Percentiles rank a stretch among this genome's conserved stretches.
Conservation (phyloP, 2,888 invertebrate species). For the Andrena marginata region DNA sequence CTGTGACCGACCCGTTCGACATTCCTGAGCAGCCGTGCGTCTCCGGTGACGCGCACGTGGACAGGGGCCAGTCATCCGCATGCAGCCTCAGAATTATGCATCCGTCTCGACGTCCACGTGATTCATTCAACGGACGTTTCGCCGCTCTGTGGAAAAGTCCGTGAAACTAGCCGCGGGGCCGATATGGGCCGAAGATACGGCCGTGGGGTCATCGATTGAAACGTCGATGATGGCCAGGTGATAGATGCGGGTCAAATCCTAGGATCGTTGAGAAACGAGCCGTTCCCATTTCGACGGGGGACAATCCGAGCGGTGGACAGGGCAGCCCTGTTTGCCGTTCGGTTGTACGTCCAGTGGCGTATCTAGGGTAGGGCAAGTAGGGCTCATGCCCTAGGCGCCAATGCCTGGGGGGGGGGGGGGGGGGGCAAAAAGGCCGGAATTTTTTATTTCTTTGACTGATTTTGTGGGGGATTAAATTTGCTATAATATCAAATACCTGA, state of each 20-base stretch:
- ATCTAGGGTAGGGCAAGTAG: too few relatives aligned
- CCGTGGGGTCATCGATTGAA: constrained; percentile 46
- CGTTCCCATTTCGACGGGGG: constrained; percentile 27
- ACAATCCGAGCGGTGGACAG: constrained; percentile 1
- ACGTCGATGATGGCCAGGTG: constrained; percentile 38
- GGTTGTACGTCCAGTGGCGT: background rate
- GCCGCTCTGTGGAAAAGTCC: constrained; percentile 13
- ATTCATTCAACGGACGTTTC: constrained; percentile 60
- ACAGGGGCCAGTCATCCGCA: constrained; percentile 21
- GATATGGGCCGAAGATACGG: constrained; percentile 45
- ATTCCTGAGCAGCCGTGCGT: constrained; percentile 68
- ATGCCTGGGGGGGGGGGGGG: too few relatives aligned
- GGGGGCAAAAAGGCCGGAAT: too few relatives aligned
- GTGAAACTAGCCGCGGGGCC: constrained; percentile 23
- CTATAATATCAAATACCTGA: too few relatives aligned
- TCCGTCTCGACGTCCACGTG: constrained; percentile 67
- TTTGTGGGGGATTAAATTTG: too few relatives aligned
- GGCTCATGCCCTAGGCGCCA: too few relatives aligned
- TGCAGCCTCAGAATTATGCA: constrained; percentile 71
- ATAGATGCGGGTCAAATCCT: constrained; percentile 32
- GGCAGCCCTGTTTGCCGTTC: background rate
- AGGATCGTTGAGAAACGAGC: background rate
- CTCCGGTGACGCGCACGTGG: constrained; percentile 1
- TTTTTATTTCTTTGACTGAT: too few relatives aligned
- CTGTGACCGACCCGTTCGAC: constrained; percentile 73